These are phyloP conservation scores for Phymastichus coffea DNA, from an alignment of 1,140 invertebrate genomes.

Conservation along the genomic window DNA sequence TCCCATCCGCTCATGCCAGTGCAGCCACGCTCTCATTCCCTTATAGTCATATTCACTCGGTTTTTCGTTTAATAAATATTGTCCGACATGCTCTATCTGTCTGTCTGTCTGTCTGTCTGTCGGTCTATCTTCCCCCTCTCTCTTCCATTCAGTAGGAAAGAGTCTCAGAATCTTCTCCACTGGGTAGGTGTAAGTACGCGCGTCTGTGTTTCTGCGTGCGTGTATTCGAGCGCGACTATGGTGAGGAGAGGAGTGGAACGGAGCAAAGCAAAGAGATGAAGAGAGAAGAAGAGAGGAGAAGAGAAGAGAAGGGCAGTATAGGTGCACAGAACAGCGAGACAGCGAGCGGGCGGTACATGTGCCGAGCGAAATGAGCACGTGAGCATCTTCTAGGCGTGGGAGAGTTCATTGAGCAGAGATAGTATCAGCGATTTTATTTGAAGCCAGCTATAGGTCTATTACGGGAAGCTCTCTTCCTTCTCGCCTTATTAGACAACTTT, in stretches of 20 bases:
- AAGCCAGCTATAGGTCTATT: conserved; percentile 55
- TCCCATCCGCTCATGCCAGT: background rate
- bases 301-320: background rate
- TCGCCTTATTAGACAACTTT: too few species aligned
- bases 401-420: conserved; percentile 58
- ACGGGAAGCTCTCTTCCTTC: conserved; percentile 32
- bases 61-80: conserved; percentile 12
- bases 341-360: conserved; percentile 32
- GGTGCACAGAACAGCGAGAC: too few species aligned
- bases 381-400: conserved; percentile 52
- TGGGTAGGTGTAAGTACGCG: too few species aligned
- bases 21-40: conserved; percentile 7
- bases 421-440: conserved; percentile 57
- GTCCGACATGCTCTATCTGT: background rate
- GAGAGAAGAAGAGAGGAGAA: background rate
- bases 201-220: background rate
- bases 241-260: background rate
- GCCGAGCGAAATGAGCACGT: conserved; percentile 22
- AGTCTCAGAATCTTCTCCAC: background rate
- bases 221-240: background rate
- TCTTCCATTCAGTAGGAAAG: too few species aligned
- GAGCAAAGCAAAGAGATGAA: background rate
- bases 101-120: background rate
- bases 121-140: too few species aligned
- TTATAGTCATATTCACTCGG: conserved; percentile 20